Base-by-base conservation (phyloP, 2,888 invertebrate species). In the Coelopa pilipes region DNA sequence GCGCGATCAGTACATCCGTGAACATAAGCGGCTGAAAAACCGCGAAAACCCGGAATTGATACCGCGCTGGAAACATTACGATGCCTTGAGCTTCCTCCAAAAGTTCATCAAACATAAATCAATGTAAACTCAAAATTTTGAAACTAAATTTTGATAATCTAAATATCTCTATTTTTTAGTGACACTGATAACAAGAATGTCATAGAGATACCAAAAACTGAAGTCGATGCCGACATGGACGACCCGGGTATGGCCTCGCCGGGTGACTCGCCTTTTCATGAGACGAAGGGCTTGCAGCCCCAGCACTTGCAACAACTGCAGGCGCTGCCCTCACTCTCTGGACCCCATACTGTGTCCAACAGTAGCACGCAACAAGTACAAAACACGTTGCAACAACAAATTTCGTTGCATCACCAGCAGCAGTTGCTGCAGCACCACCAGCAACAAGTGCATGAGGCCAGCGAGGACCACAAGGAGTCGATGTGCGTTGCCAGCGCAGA, bases 61-160 rank as follows among this genome's bases (percentile, higher is more conserved):
- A 65, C 82, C 85, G 5, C 82, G 85, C 11, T 86, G 86, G 86
- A 86, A 86, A 70, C 86, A 86, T 75, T 86, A 85, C 50, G 85
- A 86, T 72, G 85, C 84, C 0, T 79, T 86, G 13, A 77, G 75
- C 21, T 86, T 86, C 75, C 77, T 86, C 9, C 84, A 84, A 62
- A 83, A 83, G 63, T 86, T 82, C 68, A 82, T 86, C 47, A 85
- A 84, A 76, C 82, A 83, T 63, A 86, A 82, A 80, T 75, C 83
- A 11, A 80, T 79, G 86, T 86, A 79, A 81, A 81, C 45, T 2
- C 13, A 15, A 13, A 7, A 59, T 50, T 70, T 73, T 19, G 3
- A 12, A 62, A 45, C 11, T 59, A 9, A 2, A 7, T 53, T 53
- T 53, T 9, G 2, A 9, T 53, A 9, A 4, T 4, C 10, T 53